phyloP scores from a whole-genome alignment of 2,797 vertebrate genomes.

The Danionella dracula region DNA sequence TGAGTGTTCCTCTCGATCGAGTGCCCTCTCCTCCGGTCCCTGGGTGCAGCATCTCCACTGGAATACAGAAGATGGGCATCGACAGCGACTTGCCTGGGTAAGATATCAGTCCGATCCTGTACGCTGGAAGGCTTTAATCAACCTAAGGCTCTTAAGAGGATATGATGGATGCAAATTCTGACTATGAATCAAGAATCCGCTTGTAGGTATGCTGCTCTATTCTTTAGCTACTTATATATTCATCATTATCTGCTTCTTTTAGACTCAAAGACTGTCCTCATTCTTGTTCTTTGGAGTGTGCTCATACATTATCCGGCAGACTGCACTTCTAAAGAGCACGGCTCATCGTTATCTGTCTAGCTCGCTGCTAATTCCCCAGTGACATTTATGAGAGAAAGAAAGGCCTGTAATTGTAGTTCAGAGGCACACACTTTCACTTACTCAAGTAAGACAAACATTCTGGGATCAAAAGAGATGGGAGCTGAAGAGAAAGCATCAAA shows the following conservation, averaged over 20 bases:
- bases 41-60: conserved; percentile 81
- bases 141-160: no score
- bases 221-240: neutral
- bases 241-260: neutral
- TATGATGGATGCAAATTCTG: no score
- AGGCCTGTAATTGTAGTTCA: conserved; percentile 27
- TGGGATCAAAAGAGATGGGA: conserved; percentile 25
- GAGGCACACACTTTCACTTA: conserved; percentile 5
- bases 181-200: neutral
- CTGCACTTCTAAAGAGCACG: conserved; percentile 24
- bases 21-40: conserved; percentile 74
- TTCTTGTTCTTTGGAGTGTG: conserved; percentile 2
- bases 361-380: conserved; percentile 19
- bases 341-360: conserved; percentile 16
- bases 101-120: conserved; percentile 40
- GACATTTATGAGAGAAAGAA: conserved; percentile 47
- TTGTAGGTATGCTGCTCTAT: neutral
- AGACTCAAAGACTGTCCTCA: neutral
- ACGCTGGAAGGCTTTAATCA: neutral
- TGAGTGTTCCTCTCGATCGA: conserved; percentile 69
- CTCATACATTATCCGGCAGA: conserved; percentile 14
- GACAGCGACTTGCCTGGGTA: conserved; percentile 94
- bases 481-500: conserved; percentile 15
- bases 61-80: conserved; percentile 96
- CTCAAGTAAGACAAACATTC: conserved; percentile 18